These are phyloP conservation scores for Sapayoa aenigma DNA, from an alignment of 2,113 vertebrate species.

Conservation along the genomic window DNA sequence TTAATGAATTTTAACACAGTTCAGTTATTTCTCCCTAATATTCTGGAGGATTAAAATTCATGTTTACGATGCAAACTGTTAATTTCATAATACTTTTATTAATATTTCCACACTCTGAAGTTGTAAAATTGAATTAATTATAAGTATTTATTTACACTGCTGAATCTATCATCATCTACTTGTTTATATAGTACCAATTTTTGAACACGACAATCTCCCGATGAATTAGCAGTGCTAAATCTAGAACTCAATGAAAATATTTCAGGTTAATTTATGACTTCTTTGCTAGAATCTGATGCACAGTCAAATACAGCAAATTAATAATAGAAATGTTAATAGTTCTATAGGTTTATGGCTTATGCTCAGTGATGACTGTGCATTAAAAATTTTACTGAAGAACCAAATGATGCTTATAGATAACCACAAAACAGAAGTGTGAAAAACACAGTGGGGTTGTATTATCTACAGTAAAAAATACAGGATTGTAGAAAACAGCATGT, in stretches of 20 bases:
- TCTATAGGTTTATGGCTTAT: not conserved
- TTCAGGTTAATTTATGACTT: not conserved
- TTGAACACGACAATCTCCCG: not conserved
- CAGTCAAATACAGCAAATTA: not conserved
- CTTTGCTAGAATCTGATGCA: not conserved
- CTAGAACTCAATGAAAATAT: not conserved
- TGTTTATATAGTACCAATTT: conserved; percentile 13
- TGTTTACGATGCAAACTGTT: not conserved
- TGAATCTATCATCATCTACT: not conserved
- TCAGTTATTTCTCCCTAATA: not conserved
- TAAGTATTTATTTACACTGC: not conserved
- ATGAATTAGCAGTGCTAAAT: not conserved
- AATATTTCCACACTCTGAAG: not conserved
- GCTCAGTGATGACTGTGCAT: not conserved
- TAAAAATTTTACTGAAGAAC: not conserved
- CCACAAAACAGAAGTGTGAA: not conserved
- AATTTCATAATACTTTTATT: not conserved
- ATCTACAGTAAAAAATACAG: not conserved
- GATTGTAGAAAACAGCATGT: not conserved
- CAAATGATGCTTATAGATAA: not conserved
- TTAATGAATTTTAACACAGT: not conserved
- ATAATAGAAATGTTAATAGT: not conserved
- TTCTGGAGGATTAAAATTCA: not conserved
- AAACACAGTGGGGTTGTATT: not conserved
- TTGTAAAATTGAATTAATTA: conserved; percentile 7